Conservation (phyloP, 2,113 vertebrate genomes). For the Zosterops pallidus region DNA sequence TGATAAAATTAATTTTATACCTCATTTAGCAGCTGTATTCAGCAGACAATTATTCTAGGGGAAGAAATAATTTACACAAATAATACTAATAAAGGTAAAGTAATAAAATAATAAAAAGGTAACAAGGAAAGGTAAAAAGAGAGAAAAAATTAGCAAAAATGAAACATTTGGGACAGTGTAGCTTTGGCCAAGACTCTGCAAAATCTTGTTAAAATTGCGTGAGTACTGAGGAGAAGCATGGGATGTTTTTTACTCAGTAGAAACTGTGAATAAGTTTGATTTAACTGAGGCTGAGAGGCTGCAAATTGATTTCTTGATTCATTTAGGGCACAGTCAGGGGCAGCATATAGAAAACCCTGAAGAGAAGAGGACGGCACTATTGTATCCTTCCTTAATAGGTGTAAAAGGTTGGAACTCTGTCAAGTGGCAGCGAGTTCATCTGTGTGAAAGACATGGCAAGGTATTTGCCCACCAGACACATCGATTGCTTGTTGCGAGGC, state of each 20-base stretch:
- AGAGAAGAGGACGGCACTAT: constrained; percentile 7
- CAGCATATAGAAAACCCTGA: constrained; percentile 11
- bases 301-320: constrained; percentile 64
- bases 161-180: background rate
- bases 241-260: constrained; percentile 14
- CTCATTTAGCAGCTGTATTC: background rate
- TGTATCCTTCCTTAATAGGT: constrained; percentile 44
- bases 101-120: background rate
- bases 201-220: background rate
- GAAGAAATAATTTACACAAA: background rate
- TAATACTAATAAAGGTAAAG: background rate
- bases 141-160: background rate
- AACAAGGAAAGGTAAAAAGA: background rate
- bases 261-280: constrained; percentile 52
- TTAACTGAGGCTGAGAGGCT: constrained; percentile 42
- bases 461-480: background rate
- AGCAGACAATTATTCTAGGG: background rate
- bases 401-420: constrained; percentile 7
- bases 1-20: constrained; percentile 11
- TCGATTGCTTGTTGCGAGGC: background rate
- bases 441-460: background rate
- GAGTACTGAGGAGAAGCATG: background rate
- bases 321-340: constrained; percentile 48
- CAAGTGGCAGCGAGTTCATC: constrained; percentile 18
- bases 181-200: background rate